Evolutionary conservation across 2,113 vertebrate species (phyloP), one percentile per base, ranked within the genome.

Genomic region (Tenrec ecaudatus): DNA sequence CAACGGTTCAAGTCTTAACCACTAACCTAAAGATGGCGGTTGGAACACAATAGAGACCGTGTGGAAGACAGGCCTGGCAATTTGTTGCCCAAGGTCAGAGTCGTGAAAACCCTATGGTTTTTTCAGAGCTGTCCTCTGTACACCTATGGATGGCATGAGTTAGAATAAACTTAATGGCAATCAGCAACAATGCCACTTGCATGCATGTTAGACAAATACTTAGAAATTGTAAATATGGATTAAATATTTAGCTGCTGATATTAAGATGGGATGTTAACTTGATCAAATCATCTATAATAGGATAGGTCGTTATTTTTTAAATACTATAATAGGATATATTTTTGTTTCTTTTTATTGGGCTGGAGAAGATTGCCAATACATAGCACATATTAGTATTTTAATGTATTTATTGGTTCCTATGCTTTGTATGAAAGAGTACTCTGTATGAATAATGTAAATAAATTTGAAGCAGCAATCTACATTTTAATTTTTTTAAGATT

Each of bases 251-350:
- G 33, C 29, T 97, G 58, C 36, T 96, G 71, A 96, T 92, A 82
- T 78, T 10, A 92, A 91, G 96, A 96, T 82, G 64, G 89, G 89
- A 58, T 47, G 95, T 93, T 96, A 89, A 62, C 82, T 81, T 96
- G 16, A 94, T 89, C 0, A 96, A 93, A 94, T 96, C 86, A 93
- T 73, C 15, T 71, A 76, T 88, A 96, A 95, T 95, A 47, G 73
- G 43, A 94, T 95, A 93, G 95, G 92, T 40, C 94, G 87, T 78
- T 90, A 95, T 97, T 97, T 73, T 93, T 10, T 36, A 58, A 53
- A 33, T 23, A 31, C 68, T 90, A 1, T 22, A 95, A 84, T 29
- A 86, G 20, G 95, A 95, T 93, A 92, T 66, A 86, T 84, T 73
- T 3, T 57, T 94, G 5, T n/a, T 91, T 12, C 33, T 12, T 76